Evolutionary conservation across 2,888 invertebrate species (phyloP).

Genomic region (Drosophila leonis): DNA sequence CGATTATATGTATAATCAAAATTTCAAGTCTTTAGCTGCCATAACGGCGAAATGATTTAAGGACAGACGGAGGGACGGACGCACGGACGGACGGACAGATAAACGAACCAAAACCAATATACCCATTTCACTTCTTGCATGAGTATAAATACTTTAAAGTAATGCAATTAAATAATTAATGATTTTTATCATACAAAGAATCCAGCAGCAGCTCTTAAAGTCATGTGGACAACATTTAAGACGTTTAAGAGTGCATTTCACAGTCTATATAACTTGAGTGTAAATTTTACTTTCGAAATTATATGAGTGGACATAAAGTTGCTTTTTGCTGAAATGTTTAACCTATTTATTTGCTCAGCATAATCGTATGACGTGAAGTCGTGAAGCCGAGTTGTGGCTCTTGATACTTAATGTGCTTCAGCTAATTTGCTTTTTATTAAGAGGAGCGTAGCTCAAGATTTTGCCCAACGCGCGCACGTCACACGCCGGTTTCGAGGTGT

Average conservation of each 20-base stretch:
- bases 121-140: not conserved
- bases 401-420: conserved; percentile 63
- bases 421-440: conserved; percentile 76
- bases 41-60: too few species aligned
- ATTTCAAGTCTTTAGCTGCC: too few species aligned
- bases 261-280: conserved; percentile 26
- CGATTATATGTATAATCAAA: too few species aligned
- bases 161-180: not conserved
- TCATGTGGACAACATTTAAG: conserved; percentile 28
- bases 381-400: conserved; percentile 18
- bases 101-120: too few species aligned
- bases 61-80: too few species aligned
- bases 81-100: too few species aligned
- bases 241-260: conserved; percentile 47
- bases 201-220: not conserved
- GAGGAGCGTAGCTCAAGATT: conserved; percentile 24
- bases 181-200: not conserved
- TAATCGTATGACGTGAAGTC: not conserved
- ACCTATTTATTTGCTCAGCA: conserved; percentile 37
- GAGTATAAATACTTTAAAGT: not conserved
- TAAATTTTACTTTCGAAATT: conserved; percentile 44
- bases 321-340: conserved; percentile 4
- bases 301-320: conserved; percentile 56
- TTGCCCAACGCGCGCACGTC: conserved; percentile 23
- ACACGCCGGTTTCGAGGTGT: conserved; percentile 16